Conservation (phyloP, 2,888 invertebrate genomes). For the Dynastes maya region DNA sequence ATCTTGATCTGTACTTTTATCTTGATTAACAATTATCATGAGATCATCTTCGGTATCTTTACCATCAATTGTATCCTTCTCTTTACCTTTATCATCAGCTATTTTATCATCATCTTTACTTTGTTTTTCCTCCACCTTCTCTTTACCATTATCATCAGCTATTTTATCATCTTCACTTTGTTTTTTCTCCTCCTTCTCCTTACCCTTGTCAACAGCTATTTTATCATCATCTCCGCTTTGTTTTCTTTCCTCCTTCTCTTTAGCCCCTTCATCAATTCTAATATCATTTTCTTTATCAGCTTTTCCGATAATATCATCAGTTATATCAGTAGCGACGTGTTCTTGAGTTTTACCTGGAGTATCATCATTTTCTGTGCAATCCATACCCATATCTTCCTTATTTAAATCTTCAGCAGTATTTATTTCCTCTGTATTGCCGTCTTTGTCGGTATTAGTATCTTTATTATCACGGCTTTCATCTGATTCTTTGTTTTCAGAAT, state of each 20-base stretch:
- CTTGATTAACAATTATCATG: not conserved
- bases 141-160: conserved; percentile 59
- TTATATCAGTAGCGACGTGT: not conserved
- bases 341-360: conserved; percentile 13
- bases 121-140: conserved; percentile 59
- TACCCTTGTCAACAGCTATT: conserved; percentile 56
- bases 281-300: conserved; percentile 49
- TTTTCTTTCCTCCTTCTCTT: conserved; percentile 61
- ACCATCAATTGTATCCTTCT: not conserved
- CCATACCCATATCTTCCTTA: conserved; percentile 48
- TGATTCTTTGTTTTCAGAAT: too few species aligned
- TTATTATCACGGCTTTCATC: too few species aligned
- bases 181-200: conserved; percentile 61
- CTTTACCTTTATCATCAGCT: conserved; percentile 31
- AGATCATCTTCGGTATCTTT: not conserved
- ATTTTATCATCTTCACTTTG: not conserved
- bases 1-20: not conserved
- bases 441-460: too few species aligned
- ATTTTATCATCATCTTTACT: not conserved
- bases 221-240: not conserved
- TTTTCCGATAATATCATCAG: conserved; percentile 48
- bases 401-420: not conserved
- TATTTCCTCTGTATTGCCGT: not conserved
- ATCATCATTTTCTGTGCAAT: conserved; percentile 47
- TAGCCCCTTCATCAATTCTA: conserved; percentile 56